Percentiles rank a stretch among this genome's conserved stretches.
Conservation (phyloP, 2,888 invertebrate species). For the Temnothorax ravouxi region DNA sequence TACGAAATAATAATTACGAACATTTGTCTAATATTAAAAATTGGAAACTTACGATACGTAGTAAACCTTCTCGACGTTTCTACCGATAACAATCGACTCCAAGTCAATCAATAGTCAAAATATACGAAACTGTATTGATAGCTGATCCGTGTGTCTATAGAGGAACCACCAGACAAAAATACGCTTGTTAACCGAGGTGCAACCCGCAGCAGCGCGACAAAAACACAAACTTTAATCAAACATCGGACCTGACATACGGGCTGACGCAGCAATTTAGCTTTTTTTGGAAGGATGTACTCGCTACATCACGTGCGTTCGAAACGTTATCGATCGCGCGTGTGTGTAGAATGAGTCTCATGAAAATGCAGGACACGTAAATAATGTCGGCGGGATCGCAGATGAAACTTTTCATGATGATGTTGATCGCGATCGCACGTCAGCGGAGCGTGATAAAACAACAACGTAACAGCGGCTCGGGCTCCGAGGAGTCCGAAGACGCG, state of each 20-base stretch:
- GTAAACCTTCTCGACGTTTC: neutral
- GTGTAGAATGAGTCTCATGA: neutral
- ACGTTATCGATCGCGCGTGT: slow-evolving; percentile 20
- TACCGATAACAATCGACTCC: neutral
- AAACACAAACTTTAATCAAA: slow-evolving; percentile 36
- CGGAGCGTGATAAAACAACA: neutral
- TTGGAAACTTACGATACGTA: neutral
- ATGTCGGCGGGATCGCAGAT: neutral
- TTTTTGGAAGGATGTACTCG: neutral
- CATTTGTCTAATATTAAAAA: neutral
- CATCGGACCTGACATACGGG: neutral
- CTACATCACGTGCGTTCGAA: slow-evolving; percentile 5
- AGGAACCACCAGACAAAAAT: neutral
- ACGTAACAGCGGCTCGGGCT: neutral
- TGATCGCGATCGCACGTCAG: neutral
- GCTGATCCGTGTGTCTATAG: neutral
- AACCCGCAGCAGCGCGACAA: neutral
- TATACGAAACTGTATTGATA: neutral
- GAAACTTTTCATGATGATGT: neutral
- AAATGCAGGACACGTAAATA: slow-evolving; percentile 46
- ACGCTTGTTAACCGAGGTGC: neutral
- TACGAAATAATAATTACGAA: neutral
- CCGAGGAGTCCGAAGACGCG: neutral
- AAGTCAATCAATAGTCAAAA: neutral
- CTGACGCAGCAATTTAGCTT: slow-evolving; percentile 22